Evolutionary conservation across 2,113 vertebrate species (phyloP), one percentile per base, ranked within the genome.

Genomic region (Peucedramus taeniatus): DNA sequence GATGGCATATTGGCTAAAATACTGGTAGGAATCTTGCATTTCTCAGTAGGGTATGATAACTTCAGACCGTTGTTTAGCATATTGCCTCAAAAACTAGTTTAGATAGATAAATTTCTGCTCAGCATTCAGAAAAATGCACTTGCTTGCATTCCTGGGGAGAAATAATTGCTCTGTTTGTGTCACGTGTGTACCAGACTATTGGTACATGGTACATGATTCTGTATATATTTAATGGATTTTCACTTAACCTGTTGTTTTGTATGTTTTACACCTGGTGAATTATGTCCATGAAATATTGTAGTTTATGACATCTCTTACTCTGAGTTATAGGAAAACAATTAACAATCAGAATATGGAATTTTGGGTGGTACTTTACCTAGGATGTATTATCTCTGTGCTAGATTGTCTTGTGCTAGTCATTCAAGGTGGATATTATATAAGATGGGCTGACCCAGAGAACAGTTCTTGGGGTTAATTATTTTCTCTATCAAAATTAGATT

Each of bases 1-100:
- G 99, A 99, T 37, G 99, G 99, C 19, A 49, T 99, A 82, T 93
- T 99, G 96, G 99, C 99, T 71, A 99, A 99, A 97, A 99, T 99
- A 95, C 92, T 99, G 99, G 99, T 99, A 97, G 98, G 98, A 79
- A 7, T 92, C 68, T 64, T 93, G n/a, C 39, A 35, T 72, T 59
- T 94, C 22, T 68, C 9, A 65, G 20, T 26, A 33, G 45, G 20
- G 6, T 76, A 10, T 16, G 72, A 7, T 7, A 50, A 60, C 37
- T 85, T 82, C 10, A 77, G 27, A 27, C 26, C 74, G 21, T 49
- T 4, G 1, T 76, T 79, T 45, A 42, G 45, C 21, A 15, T 57
- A 13, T 64, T 76, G 14, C 18, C 18, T 91, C 30, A 69, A 72
- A 71, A 74, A 13, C 13, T 69, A 45, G 15, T 68, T 84, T 59